Evolutionary conservation across 2,888 invertebrate species (phyloP).

Genomic region (Eristalis intricaria): DNA sequence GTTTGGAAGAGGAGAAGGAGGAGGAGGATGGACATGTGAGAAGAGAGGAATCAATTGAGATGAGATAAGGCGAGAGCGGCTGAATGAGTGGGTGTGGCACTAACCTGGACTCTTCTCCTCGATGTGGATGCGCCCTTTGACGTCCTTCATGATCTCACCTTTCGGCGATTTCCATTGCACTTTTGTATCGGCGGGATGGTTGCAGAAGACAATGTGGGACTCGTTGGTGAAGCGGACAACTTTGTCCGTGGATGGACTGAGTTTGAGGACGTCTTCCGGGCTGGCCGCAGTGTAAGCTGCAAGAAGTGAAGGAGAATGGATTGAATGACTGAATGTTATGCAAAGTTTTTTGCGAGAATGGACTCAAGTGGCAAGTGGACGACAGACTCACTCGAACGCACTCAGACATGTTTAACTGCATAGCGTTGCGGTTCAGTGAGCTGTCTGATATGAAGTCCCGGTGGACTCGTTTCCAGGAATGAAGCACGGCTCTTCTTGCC

Average conservation of each 20-base stretch:
- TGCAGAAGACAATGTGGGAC: slow-evolving; percentile 81
- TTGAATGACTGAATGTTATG: neutral
- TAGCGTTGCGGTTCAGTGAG: too few relatives aligned
- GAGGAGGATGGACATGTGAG: neutral
- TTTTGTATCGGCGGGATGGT: slow-evolving; percentile 76
- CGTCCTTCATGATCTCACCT: slow-evolving; percentile 79
- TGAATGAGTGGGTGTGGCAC: slow-evolving; percentile 19
- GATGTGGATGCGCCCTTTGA: slow-evolving; percentile 81
- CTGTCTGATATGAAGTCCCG: too few relatives aligned
- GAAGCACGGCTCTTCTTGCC: too few relatives aligned
- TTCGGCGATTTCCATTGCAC: slow-evolving; percentile 81
- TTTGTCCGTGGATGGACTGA: slow-evolving; percentile 78
- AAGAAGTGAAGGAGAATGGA: neutral
- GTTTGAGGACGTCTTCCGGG: slow-evolving; percentile 77
- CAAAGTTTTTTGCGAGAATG: neutral
- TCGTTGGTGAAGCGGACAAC: slow-evolving; percentile 81
- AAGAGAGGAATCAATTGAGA: neutral
- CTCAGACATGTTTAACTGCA: too few relatives aligned
- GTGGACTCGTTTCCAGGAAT: too few relatives aligned
- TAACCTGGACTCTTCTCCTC: slow-evolving; percentile 78
- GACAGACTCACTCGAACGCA: too few relatives aligned
- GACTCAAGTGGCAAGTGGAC: neutral
- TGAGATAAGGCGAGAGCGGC: neutral
- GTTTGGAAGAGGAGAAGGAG: too few relatives aligned
- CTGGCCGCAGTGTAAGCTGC: slow-evolving; percentile 77